Evolutionary conservation across 1,140 invertebrate species (phyloP).

Genomic region (Oreohelix idahoensis): DNA sequence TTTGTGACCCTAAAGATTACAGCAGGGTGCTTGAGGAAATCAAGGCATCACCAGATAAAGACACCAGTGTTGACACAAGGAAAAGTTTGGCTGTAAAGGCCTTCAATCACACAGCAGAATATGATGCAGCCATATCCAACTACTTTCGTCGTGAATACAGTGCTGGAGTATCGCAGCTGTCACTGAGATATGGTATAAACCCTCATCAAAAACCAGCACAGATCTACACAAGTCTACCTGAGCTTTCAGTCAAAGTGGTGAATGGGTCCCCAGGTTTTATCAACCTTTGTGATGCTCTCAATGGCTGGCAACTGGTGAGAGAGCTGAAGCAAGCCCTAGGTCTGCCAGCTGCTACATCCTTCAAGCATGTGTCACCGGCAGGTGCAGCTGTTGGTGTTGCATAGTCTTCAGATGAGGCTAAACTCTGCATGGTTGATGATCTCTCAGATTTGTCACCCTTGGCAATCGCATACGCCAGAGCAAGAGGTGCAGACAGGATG

Average conservation of each 20-base stretch:
- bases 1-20: constrained; percentile 96
- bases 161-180: constrained; percentile 82
- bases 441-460: constrained; percentile 85
- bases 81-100: constrained; percentile 79
- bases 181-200: constrained; percentile 96
- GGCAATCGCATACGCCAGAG: constrained; percentile 93
- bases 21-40: constrained; percentile 79
- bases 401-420: constrained; percentile 82
- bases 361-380: constrained; percentile 95
- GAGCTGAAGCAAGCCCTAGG: constrained; percentile 86
- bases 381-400: constrained; percentile 91
- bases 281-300: constrained; percentile 96
- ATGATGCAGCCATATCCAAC: constrained; percentile 94
- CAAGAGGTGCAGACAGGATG: constrained; percentile 96
- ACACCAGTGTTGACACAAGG: constrained; percentile 83
- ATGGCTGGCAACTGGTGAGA: constrained; percentile 95
- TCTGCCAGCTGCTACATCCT: constrained; percentile 94
- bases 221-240: constrained; percentile 83
- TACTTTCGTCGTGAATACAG: constrained; percentile 95
- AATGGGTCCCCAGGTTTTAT: constrained; percentile 98
- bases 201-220: constrained; percentile 98
- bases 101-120: constrained; percentile 95
- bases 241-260: constrained; percentile 89
- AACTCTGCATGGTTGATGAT: constrained; percentile 93
- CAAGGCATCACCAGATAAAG: constrained; percentile 73